Evolutionary conservation across 2,888 invertebrate species (phyloP), one percentile per base, ranked within the genome.

Genomic region (Euzetes globulus): DNA sequence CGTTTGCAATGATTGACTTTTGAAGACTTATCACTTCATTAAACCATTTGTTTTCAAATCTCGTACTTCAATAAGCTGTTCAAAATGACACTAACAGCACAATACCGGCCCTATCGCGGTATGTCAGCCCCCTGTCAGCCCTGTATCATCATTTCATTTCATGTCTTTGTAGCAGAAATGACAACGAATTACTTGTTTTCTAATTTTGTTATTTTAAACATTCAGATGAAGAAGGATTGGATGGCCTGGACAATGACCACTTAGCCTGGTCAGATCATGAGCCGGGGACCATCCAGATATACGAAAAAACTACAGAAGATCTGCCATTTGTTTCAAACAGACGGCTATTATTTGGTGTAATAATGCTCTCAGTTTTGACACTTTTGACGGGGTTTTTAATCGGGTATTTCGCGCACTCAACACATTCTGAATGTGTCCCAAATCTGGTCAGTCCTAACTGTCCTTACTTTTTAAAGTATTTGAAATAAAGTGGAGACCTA

Each of bases 241-340:
- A 79, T 58, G 60, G 72, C 58, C 33, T 72, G 55, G 79, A 78
- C 76, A 74, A 75, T 58, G 77, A 78, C 37, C 76, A 77, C 52
- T 71, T 76, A n/a, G 75, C 76, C n/a, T 79, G 79, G 79, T 75
- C 77, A 19, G 79, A 79, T 65, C 74, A 78, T 68, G 79, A 79
- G 50, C 76, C 75, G 11, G 77, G 77, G 11, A 74, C 77, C 52
- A 73, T 78, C 17, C 79, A 79, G 72, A 79, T 79, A 27, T 79
- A 79, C 71, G 79, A 79, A 65, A 77, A 78, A 73, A 79, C 79
- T 27, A 78, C 78, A 1, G 79, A 79, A 76, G 77, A 75, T 33
- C 72, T 77, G 1, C 77, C 76, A 4, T 77, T 75, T 55, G 41
- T n/a, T 9, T 41, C 45, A 13, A 75, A 58, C n/a, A 27, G 70